phyloP scores from a whole-genome alignment of 2,113 vertebrate genomes.

The Tachycineta bicolor region DNA sequence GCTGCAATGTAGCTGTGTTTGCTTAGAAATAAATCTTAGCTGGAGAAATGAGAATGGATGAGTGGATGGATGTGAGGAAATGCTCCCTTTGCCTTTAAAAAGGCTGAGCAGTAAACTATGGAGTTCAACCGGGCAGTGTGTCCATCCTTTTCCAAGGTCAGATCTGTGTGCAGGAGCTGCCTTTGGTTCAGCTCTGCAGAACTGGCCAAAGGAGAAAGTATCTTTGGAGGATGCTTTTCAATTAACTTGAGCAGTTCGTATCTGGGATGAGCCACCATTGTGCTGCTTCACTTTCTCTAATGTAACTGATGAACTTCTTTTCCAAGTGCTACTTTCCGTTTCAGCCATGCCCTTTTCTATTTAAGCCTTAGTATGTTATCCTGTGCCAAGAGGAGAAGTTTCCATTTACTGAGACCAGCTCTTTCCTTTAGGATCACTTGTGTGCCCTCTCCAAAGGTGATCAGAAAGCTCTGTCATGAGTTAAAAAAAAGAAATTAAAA shows the following conservation, averaged over 20 bases:
- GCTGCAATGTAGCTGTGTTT: background rate
- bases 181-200: background rate
- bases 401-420: background rate
- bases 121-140: background rate
- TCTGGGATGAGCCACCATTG: background rate
- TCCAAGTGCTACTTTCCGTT: background rate
- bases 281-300: background rate
- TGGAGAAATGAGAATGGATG: background rate
- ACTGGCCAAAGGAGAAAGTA: background rate
- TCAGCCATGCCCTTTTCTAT: background rate
- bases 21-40: background rate
- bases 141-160: background rate
- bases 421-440: background rate
- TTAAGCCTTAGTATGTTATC: background rate
- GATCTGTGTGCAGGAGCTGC: background rate
- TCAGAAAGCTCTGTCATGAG: background rate
- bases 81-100: background rate
- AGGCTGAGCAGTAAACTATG: background rate
- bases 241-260: background rate
- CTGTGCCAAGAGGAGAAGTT: background rate
- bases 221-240: background rate
- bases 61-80: background rate
- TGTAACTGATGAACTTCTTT: background rate
- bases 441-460: background rate
- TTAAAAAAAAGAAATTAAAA: background rate